phyloP scores from a whole-genome alignment of 2,113 vertebrate genomes.

The Oreotragus oreotragus region DNA sequence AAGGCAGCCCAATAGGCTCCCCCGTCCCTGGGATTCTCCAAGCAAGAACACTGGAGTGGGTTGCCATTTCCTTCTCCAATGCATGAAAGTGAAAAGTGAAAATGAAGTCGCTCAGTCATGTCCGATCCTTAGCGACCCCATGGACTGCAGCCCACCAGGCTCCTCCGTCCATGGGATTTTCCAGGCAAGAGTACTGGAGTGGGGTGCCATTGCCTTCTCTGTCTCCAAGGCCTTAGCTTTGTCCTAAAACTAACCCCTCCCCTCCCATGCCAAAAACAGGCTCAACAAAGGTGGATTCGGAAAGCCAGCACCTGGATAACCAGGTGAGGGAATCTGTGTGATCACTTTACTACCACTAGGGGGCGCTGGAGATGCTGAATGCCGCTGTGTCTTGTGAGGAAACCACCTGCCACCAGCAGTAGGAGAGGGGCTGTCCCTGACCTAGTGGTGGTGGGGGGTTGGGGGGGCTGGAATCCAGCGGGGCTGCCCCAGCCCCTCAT shows the following conservation, averaged over 20 bases:
- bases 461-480: accelerated
- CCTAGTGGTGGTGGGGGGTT: not conserved
- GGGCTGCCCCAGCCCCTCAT: not conserved
- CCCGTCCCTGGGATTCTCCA: too few relatives aligned
- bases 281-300: accelerated
- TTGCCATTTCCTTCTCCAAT: too few relatives aligned
- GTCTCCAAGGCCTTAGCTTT: not conserved
- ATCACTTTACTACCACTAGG: not conserved
- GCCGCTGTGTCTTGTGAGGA: not conserved
- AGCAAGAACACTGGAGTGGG: too few relatives aligned
- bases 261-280: not conserved
- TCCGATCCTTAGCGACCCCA: too few relatives aligned
- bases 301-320: not conserved
- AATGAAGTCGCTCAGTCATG: too few relatives aligned
- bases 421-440: not conserved
- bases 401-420: accelerated
- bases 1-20: too few relatives aligned
- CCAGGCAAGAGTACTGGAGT: too few relatives aligned
- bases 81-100: too few relatives aligned
- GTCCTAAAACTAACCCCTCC: not conserved
- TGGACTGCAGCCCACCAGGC: too few relatives aligned
- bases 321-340: not conserved
- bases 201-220: too few relatives aligned
- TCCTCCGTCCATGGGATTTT: too few relatives aligned
- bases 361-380: not conserved